Evolutionary conservation across 2,113 vertebrate species (phyloP).

Genomic region (Microtus richardsoni): DNA sequence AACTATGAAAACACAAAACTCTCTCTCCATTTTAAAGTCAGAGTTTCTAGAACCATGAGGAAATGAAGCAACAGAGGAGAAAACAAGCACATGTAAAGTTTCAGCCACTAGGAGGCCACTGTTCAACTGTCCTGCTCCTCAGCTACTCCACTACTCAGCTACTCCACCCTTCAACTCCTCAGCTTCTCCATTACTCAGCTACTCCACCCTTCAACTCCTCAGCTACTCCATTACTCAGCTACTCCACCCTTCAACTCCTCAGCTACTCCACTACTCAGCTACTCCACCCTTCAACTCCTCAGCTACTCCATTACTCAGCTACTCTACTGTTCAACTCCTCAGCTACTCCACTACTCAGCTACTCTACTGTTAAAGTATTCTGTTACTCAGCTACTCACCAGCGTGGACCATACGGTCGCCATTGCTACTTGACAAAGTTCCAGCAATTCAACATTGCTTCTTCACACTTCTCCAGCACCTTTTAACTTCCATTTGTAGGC

Average conservation of each 20-base stretch:
- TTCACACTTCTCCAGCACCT: too few relatives aligned
- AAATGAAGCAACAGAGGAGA: neutral
- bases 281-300: neutral
- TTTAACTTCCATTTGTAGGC: too few relatives aligned
- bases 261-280: neutral
- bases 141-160: neutral
- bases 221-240: neutral
- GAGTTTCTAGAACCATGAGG: neutral
- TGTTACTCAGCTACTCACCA: too few relatives aligned
- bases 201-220: neutral
- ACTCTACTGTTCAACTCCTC: neutral
- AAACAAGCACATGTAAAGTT: neutral
- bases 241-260: neutral
- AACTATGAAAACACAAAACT: neutral
- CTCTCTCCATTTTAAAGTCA: neutral
- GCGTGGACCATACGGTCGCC: too few relatives aligned
- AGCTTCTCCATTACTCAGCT: neutral
- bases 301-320: neutral
- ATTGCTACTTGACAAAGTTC: too few relatives aligned
- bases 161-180: neutral
- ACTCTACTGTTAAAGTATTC: neutral
- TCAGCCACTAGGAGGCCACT: neutral
- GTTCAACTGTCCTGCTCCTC: neutral
- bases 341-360: neutral
- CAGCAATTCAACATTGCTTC: too few relatives aligned